Evolutionary conservation across 2,888 invertebrate genomes (phyloP).

Genomic region (Teleogryllus oceanicus): DNA sequence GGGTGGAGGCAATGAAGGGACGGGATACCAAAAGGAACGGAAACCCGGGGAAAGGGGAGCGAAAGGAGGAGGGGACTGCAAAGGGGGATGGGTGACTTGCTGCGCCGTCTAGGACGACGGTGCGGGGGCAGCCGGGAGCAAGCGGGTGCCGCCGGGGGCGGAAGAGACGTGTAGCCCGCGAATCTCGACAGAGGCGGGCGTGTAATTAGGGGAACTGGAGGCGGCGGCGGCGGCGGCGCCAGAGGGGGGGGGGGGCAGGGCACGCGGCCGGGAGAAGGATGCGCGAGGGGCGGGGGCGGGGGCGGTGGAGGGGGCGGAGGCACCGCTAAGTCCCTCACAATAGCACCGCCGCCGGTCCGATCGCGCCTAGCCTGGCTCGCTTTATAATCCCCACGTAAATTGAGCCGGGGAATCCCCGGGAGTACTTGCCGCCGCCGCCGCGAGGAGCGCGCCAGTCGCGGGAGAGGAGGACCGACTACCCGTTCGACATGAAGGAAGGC

Average conservation of each 20-base stretch:
- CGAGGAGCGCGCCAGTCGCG: neutral
- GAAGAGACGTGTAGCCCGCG: neutral
- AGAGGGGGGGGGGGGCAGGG: neutral
- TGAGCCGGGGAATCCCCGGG: slow-evolving; percentile 1
- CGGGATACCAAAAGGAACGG: too few species aligned
- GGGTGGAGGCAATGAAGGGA: too few species aligned
- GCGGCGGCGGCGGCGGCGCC: neutral
- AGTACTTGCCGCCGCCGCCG: neutral
- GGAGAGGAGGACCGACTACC: neutral
- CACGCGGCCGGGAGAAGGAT: neutral
- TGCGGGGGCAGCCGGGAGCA: neutral
- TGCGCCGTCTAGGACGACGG: neutral
- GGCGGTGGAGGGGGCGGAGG: neutral
- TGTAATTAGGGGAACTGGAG: neutral
- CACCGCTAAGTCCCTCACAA: neutral
- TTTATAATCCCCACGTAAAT: slow-evolving; percentile 18
- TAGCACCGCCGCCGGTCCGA: neutral
- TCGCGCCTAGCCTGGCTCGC: neutral
- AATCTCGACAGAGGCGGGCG: slow-evolving; percentile 9
- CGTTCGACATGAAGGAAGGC: neutral
- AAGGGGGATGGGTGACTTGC: neutral
- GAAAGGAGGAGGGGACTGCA: too few species aligned
- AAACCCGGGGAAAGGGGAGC: too few species aligned
- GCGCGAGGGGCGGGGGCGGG: neutral
- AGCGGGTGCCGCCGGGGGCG: neutral